Percentiles rank a stretch among this genome's conserved stretches.
Evolutionary conservation across 2,888 invertebrate species (phyloP).

Genomic region (Eueremaeus valkanovi): DNA sequence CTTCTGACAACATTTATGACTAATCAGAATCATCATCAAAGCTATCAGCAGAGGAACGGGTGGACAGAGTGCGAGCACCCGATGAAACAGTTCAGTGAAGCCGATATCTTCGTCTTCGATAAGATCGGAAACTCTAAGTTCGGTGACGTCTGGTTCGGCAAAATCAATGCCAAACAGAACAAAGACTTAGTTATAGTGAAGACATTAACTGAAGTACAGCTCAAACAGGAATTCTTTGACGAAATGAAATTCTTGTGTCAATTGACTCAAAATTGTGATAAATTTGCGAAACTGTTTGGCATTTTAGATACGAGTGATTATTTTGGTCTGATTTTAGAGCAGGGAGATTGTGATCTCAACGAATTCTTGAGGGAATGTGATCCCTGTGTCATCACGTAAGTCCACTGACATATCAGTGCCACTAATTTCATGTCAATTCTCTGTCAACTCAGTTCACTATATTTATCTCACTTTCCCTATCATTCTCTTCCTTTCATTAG

Average conservation of each 20-base stretch:
- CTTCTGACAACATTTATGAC: constrained; percentile 20
- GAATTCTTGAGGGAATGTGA: constrained; percentile 33
- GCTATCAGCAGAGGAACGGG: neutral
- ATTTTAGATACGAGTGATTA: constrained; percentile 37
- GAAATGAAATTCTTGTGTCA: constrained; percentile 27
- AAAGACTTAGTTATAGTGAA: constrained; percentile 24
- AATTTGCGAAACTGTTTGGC: constrained; percentile 39
- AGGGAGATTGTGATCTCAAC: constrained; percentile 38
- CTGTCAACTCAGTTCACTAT: neutral
- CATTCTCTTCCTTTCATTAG: too few species aligned
- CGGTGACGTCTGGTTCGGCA: constrained; percentile 35
- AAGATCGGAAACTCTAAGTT: constrained; percentile 36
- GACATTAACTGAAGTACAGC: constrained; percentile 13
- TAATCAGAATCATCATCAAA: neutral
- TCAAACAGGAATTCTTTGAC: constrained; percentile 31
- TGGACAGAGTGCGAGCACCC: neutral
- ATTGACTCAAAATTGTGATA: constrained; percentile 26
- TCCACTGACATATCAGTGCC: neutral
- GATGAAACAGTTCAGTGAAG: constrained; percentile 20
- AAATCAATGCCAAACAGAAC: constrained; percentile 6
- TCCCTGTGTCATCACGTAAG: constrained; percentile 30
- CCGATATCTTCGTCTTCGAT: constrained; percentile 32
- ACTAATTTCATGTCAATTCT: neutral
- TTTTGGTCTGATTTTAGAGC: constrained; percentile 28
- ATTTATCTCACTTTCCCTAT: neutral